phyloP scores from a whole-genome alignment of 2,113 vertebrate species.

The Serilophus lunatus region DNA sequence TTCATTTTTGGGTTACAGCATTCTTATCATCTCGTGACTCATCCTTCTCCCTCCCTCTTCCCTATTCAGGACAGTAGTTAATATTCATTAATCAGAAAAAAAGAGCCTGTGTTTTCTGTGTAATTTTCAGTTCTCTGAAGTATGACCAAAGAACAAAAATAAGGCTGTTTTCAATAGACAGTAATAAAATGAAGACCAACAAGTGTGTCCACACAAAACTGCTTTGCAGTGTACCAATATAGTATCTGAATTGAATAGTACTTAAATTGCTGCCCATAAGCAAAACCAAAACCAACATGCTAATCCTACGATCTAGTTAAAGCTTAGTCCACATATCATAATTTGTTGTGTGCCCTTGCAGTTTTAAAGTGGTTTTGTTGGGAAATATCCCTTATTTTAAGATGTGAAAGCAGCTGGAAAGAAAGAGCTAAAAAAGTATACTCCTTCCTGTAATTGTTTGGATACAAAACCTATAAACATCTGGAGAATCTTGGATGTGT shows the following conservation, averaged over 20 bases:
- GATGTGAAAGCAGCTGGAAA: not conserved
- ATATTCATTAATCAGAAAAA: not conserved
- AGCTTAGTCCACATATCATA: not conserved
- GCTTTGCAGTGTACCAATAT: not conserved
- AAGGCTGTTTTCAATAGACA: not conserved
- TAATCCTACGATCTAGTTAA: not conserved
- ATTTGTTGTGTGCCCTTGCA: not conserved
- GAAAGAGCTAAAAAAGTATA: fast-evolving
- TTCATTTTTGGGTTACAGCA: not conserved
- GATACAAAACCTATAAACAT: not conserved
- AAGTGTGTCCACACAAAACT: not conserved
- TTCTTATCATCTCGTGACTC: not conserved
- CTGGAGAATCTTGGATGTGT: not conserved
- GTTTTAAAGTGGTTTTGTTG: not conserved
- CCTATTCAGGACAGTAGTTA: not conserved
- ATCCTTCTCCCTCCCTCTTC: not conserved
- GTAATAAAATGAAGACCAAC: not conserved
- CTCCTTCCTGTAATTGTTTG: not conserved
- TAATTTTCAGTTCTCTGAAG: not conserved
- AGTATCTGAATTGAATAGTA: not conserved
- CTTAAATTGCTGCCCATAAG: not conserved
- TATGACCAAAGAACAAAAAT: not conserved
- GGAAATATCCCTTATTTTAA: not conserved
- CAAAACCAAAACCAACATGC: not conserved
- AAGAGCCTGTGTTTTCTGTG: not conserved